Evolutionary conservation across 2,113 vertebrate genomes (phyloP), one percentile per base, ranked within the genome.

Genomic region (Variabilichromis moorii): DNA sequence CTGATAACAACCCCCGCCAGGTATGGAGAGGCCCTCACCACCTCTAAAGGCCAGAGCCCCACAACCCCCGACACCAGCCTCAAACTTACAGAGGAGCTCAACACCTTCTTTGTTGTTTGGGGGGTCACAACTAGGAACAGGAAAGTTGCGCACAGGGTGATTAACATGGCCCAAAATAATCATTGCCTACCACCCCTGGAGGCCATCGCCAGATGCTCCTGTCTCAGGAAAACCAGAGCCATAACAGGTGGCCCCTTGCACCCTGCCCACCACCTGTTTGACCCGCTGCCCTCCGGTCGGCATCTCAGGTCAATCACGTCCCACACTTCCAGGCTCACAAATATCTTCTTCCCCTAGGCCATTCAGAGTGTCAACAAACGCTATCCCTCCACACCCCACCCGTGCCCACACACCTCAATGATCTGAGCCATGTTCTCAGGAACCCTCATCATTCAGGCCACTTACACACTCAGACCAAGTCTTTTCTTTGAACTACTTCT

Each of bases 81-180:
- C 26, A 61, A 59, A 59, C 57, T 31, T 8, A 3, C 1, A 31
- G 55, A 59, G 26, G 55, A 57, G 55, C 13, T 59, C 55, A 16
- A 16, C 55, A 9, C 3, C 55, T 1, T 59, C 14, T 16, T 47
- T 47, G 0, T 16, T 9, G 55, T 59, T 59, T 16, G 55, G 21
- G 54, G 54, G 53, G 21, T 24, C 53, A 24, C 54, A 26, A 59
- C 26, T 59, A 2, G 2, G 57, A 61, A 61, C 14, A 61, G 57
- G 16, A 19, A 61, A 28, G 28, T 16, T 61, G 57, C 0, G 1
- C 0, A 19, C 9, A 10, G 28, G 1, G 2, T 61, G 10, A 33
- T 61, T 19, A 61, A 61, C 59, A 63, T 4, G 9, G 3, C 16
- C 28, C 2, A 3, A 61, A 61, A 61, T 19, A 33, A 17, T 61